Evolutionary conservation across 2,888 invertebrate species (phyloP), one percentile per base, ranked within the genome.

Genomic region (Pimpla rufipes): DNA sequence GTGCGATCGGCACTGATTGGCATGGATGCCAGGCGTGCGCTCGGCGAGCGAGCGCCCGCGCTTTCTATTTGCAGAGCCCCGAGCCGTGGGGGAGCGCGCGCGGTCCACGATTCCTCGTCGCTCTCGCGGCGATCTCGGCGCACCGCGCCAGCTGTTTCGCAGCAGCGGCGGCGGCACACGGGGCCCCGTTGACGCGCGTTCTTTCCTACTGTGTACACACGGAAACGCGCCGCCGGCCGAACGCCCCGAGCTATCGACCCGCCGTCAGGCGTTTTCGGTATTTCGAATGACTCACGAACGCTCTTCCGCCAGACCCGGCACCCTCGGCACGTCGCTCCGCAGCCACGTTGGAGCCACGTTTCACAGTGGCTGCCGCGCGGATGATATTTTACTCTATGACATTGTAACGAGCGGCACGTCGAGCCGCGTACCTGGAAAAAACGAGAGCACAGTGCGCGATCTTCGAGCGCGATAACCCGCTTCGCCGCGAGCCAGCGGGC

Each of bases 1-100:
- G 29, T 67, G 64, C 80, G 83, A 83, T 80, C 80, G 62, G 73
- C 66, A 79, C 83, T 77, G 77, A 83, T 83, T 83, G 83, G 76
- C 73, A 80, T 62, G 66, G 73, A 83, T 83, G 76, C 76, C 76
- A 79, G 35, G 73, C 64, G 21, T 37, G 64, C 76, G 55, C 75
- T 59, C 16, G 10, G 37, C 57, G 40, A 59, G 55, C 83, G 7
- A 47, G 2, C 59, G 35, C 47, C 73, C 47, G 64, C 79, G 76
- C 71, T 83, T 79, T 83, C 79, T 83, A 79, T 83, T 83, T 71
- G 21, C 57, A 66, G 78, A 79, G 5, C 29, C 29, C 29, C 3
- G 29, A 29, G 29, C 5, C 29, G 21, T 66, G 23, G 2, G 11
- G 45, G 21, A 16, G 50, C 37, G 68, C 29, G 79, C 21, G 67